Conservation (phyloP, 2,888 invertebrate species). For the Parthenolecanium corni region DNA sequence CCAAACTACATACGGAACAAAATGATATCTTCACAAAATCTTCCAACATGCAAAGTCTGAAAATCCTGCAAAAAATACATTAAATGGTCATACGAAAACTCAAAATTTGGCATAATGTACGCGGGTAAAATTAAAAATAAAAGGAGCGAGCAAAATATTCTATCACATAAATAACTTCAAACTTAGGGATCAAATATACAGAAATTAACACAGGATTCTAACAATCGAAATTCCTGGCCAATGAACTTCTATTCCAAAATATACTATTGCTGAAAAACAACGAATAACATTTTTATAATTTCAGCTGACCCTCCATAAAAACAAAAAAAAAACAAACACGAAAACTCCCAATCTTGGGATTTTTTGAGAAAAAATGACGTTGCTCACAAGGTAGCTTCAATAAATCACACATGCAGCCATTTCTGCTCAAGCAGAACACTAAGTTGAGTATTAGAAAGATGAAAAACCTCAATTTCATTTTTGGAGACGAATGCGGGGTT, state of each 20-base stretch:
- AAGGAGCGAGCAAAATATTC: not conserved
- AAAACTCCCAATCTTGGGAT: no score
- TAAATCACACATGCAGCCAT: not conserved
- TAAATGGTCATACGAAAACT: not conserved
- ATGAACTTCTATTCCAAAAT: no score
- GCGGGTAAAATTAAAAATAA: not conserved
- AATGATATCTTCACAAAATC: conserved; percentile 23
- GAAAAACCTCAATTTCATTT: conserved; percentile 78
- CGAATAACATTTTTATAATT: not conserved
- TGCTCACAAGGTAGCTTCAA: no score
- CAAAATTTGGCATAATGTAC: not conserved
- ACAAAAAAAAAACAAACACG: not conserved
- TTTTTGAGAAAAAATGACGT: no score
- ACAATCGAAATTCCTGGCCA: no score
- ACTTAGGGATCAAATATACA: not conserved
- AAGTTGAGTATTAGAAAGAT: not conserved
- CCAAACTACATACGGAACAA: conserved; percentile 25
- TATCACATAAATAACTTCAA: not conserved
- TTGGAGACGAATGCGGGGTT: conserved; percentile 66
- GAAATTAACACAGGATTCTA: no score
- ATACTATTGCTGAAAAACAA: no score
- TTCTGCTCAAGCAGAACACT: not conserved
- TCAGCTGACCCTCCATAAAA: no score
- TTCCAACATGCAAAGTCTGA: conserved; percentile 26
- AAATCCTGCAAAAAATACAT: conserved; percentile 25